Conservation (phyloP, 35 echinoderm and acorn worm genomes). For the Lytechinus variegatus region DNA sequence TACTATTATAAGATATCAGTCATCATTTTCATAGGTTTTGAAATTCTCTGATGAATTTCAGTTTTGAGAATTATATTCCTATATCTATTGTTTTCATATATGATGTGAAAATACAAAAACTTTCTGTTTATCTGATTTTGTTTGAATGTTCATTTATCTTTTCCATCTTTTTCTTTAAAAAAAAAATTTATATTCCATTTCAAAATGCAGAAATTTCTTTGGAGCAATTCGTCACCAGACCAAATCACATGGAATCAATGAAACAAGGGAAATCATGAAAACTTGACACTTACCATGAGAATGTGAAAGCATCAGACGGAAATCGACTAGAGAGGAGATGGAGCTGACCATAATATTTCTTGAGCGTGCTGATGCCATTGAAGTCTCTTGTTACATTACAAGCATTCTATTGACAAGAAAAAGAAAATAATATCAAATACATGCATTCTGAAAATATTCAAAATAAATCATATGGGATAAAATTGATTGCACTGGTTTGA, state of each 20-base stretch:
- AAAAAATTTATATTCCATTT: no score
- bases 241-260: not conserved
- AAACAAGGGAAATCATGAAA: not conserved
- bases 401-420: conserved; percentile 73
- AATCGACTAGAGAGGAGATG: conserved; percentile 86
- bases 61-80: no score
- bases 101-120: no score
- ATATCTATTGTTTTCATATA: no score
- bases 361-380: conserved; percentile 92
- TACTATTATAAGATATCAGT: no score
- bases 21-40: no score
- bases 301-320: conserved; percentile 62
- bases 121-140: no score
- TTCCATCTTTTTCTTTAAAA: no score
- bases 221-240: not conserved
- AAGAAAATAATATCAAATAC: not conserved
- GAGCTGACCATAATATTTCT: conserved; percentile 98
- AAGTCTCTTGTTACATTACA: conserved; percentile 92
- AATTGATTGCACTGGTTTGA: not conserved
- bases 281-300: conserved; percentile 77
- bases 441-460: not conserved
- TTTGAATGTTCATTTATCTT: no score
- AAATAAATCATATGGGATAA: not conserved
- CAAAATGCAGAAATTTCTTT: no score
- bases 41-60: no score